These are phyloP conservation scores for Xanthorhoe designata DNA, from an alignment of 2,888 invertebrate genomes.

Conservation along the genomic window DNA sequence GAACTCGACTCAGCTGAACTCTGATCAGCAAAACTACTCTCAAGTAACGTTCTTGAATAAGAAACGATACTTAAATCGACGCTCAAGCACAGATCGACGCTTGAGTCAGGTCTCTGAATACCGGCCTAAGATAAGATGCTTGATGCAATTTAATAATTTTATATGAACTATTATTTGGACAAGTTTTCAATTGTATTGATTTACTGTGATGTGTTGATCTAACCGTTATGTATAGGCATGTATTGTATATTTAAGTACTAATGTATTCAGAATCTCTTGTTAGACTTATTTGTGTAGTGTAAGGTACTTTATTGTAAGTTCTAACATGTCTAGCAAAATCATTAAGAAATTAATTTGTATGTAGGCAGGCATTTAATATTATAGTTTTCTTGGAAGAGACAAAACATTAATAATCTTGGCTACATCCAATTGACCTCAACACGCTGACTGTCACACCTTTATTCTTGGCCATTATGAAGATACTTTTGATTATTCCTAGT, in stretches of 20 bases:
- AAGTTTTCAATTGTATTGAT: slow-evolving; percentile 4
- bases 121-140: too few species aligned
- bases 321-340: slow-evolving; percentile 8
- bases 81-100: too few species aligned
- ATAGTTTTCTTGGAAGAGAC: slow-evolving; percentile 1
- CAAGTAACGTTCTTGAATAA: too few species aligned
- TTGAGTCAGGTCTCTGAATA: too few species aligned
- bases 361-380: slow-evolving; percentile 20
- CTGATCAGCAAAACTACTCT: too few species aligned
- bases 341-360: slow-evolving; percentile 27
- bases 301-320: not conserved
- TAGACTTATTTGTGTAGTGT: slow-evolving; percentile 8
- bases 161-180: not conserved
- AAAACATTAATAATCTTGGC: too few species aligned
- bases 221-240: slow-evolving; percentile 1
- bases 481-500: too few species aligned
- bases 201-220: slow-evolving; percentile 47
- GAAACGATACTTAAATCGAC: too few species aligned
- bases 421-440: not conserved
- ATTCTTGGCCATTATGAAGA: too few species aligned
- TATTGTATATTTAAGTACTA: slow-evolving; percentile 2
- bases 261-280: not conserved
- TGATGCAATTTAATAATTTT: too few species aligned
- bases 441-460: not conserved
- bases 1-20: too few species aligned